Base-by-base conservation (phyloP, 1,140 invertebrate species). In the Nasonia longicornis region DNA sequence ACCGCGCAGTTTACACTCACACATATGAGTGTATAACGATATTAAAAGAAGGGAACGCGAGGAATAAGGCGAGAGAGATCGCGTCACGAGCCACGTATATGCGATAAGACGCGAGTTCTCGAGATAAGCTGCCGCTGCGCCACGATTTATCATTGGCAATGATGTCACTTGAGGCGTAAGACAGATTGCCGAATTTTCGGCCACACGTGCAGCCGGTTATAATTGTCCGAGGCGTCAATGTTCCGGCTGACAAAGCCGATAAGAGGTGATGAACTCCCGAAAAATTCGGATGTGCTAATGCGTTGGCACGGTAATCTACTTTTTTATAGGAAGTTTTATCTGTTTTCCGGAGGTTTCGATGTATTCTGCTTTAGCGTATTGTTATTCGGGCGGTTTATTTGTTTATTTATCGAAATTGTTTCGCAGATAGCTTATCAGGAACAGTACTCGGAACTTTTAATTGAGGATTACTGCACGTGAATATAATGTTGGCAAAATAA, bases 61-160 rank as follows among this genome's bases (percentile, higher is more conserved):
- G 69, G 69, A 71, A 42, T 38, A 20, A 38, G 20, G 35, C 8
- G 29, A 20, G 69, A 26, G 1, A 26, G 26, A 26, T 26, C 69
- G 69, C 35, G 14, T 20, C 69, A n/a, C 35, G 31, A 8, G 35
- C 69, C 38, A 42, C n/a, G 31, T 2, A 42, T 52, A 52, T 70
- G 69, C 71, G 75, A 75, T 77, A 77, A 81, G 74, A 35, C 45
- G 20, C 11, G 35, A 31, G 38, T 7, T 42, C 38, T 7, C 1
- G 8, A 31, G 16, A 10, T 12, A 71, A 12, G 42, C 26, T 38
- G 31, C 29, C 45, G 45, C 35, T 29, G 6, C 69, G 58, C 20
- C 14, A 63, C 45, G 26, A 52, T 74, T 80, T 67, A 80, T 80
- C 72, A 14, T 52, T 42, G 48, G 10, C 22, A 52, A 35, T 69